Conservation (phyloP, 1,140 invertebrate species). For the Dinoponera quadriceps region DNA sequence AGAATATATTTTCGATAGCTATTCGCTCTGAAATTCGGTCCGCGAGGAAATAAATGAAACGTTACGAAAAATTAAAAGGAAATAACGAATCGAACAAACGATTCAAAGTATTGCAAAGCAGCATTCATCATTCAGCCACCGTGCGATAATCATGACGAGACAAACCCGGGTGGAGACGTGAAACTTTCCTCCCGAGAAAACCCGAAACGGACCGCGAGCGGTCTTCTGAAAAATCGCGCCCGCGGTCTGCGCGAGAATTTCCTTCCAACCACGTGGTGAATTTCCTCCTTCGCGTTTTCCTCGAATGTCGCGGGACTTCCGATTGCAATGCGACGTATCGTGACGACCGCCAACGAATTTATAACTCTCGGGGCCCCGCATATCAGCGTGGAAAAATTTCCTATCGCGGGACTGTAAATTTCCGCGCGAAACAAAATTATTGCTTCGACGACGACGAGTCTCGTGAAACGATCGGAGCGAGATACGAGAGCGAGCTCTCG, state of each 20-base stretch:
- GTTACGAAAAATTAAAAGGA: no score
- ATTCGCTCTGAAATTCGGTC: no score
- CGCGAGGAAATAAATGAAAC: no score
- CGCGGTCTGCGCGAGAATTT: conserved; percentile 16
- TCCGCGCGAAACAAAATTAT: no score
- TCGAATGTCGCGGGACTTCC: neutral
- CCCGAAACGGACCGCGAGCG: neutral
- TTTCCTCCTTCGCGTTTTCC: conserved; percentile 16
- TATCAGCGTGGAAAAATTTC: neutral
- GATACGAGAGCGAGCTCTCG: no score
- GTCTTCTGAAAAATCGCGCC: conserved; percentile 30
- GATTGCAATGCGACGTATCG: neutral
- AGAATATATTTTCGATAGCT: no score
- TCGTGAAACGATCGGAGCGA: no score
- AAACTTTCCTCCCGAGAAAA: conserved; percentile 13
- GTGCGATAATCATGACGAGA: neutral
- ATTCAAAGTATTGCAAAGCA: no score
- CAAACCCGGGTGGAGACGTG: neutral
- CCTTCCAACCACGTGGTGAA: neutral
- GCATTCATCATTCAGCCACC: neutral
- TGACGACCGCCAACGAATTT: neutral
- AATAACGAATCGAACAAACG: neutral
- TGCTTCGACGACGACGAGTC: no score
- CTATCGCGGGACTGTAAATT: neutral
- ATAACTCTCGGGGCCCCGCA: neutral